Evolutionary conservation across 2,888 invertebrate species (phyloP), one percentile per base, ranked within the genome.

Genomic region (Netelia inedita): DNA sequence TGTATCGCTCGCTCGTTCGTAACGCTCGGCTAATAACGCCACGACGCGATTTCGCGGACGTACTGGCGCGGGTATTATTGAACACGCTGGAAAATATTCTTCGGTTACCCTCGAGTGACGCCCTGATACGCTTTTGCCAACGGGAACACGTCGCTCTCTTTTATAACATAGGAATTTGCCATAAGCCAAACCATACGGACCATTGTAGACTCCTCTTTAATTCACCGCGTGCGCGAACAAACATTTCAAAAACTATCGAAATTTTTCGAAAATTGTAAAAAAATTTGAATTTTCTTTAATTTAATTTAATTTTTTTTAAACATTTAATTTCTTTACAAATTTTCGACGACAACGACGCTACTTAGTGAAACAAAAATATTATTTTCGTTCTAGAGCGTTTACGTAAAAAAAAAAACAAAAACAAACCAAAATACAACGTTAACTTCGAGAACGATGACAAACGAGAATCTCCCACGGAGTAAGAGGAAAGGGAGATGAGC

Each of bases 11-110:
- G 55, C 21, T 82, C 57, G 66, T 28, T 23, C 43, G 46, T 28
- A 46, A 41, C 43, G 41, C 74, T 50, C 50, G 57, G 9, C 35
- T 46, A 68, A 71, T 71, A 74, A 65, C 41, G 78, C 63, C 21
- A 41, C 61, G 68, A 57, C 43, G 73, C 68, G 73, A 35, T 66
- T 57, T 66, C 21, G 69, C n/a, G 63, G n/a, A 10, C 16, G 21
- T 35, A 14, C 14, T 53, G 69, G 50, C 69, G 71, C 69, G 71
- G 78, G 78, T 79, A 79, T 59, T 68, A 69, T 65, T 73, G 63
- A 78, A 81, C 80, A 81, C 80, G 76, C 76, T 66, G 76, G 81
- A 81, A 35, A 84, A 84, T 84, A 81, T 84, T 84, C 84, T 84
- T 84, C 78, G 80, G 84, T 81, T 35, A 35, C 68, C 73, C 76